These are phyloP conservation scores for Palythoa caribaeorum DNA, from an alignment of 92 coral and sea anemone genomes.

Conservation along the genomic window DNA sequence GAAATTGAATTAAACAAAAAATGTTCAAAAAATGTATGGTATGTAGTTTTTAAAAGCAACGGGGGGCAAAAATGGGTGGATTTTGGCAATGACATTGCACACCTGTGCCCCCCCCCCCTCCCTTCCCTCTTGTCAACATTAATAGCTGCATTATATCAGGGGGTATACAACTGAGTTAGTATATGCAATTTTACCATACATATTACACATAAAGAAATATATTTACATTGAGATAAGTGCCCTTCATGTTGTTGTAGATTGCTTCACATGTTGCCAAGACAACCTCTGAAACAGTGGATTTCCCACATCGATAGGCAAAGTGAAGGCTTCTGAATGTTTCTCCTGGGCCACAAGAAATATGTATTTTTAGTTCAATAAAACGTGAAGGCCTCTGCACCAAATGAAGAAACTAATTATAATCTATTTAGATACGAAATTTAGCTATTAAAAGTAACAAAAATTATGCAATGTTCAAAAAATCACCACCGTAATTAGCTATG, in stretches of 20 bases:
- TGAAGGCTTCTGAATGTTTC: conserved; percentile 52
- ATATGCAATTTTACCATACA: conserved; percentile 6
- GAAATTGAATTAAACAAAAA: no score
- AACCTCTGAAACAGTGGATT: conserved; percentile 49
- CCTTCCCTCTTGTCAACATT: neutral
- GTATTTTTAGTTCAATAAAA: conserved; percentile 8
- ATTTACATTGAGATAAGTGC: conserved; percentile 30
- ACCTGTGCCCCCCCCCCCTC: conserved; percentile 19
- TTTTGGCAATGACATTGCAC: conserved; percentile 20
- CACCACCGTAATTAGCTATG: conserved; percentile 32
- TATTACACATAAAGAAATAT: conserved; percentile 20
- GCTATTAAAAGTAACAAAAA: conserved; percentile 23
- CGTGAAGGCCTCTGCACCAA: conserved; percentile 21
- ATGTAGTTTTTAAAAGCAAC: conserved; percentile 12
- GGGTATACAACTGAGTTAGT: conserved; percentile 12
- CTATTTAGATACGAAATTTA: conserved; percentile 33
- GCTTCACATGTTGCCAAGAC: conserved; percentile 52
- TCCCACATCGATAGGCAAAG: conserved; percentile 59
- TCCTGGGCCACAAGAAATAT: conserved; percentile 37
- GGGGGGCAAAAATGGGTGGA: conserved; percentile 3
- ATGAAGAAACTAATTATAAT: conserved; percentile 34
- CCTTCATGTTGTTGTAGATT: conserved; percentile 50
- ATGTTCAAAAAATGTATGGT: conserved; percentile 7
- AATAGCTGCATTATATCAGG: conserved; percentile 23
- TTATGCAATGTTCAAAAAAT: conserved; percentile 33